Evolutionary conservation across 2,888 invertebrate species (phyloP).

Genomic region (Drosophila limbata): DNA sequence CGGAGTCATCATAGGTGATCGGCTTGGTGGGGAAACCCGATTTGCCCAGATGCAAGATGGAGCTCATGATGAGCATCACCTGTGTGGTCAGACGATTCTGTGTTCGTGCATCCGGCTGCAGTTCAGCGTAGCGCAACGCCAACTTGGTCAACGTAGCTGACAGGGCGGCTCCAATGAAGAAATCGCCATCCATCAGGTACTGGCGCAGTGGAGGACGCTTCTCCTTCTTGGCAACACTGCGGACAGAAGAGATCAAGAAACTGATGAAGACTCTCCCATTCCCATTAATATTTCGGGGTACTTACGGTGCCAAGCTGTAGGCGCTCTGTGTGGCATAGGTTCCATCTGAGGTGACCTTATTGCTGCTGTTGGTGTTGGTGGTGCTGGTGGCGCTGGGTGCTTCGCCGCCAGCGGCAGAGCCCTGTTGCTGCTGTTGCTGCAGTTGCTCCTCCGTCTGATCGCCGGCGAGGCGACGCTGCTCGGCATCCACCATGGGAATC

Average conservation of each 20-base stretch:
- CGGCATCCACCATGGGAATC: slow-evolving; percentile 88
- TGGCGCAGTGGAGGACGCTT: slow-evolving; percentile 92
- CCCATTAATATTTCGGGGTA: slow-evolving; percentile 44
- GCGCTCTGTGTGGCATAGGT: slow-evolving; percentile 99
- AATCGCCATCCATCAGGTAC: slow-evolving; percentile 97
- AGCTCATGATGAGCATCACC: slow-evolving; percentile 94
- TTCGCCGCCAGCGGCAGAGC: slow-evolving; percentile 33
- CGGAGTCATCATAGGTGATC: slow-evolving; percentile 98
- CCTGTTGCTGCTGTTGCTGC: slow-evolving; percentile 50
- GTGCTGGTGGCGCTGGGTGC: slow-evolving; percentile 30
- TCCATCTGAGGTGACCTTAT: slow-evolving; percentile 97
- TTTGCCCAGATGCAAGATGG: slow-evolving; percentile 94
- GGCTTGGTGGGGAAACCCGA: slow-evolving; percentile 90
- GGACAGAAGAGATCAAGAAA: neutral
- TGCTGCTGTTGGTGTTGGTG: slow-evolving; percentile 69
- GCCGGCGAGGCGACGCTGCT: slow-evolving; percentile 90
- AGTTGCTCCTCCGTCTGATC: slow-evolving; percentile 87
- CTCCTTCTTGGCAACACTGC: slow-evolving; percentile 88
- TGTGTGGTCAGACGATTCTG: slow-evolving; percentile 90
- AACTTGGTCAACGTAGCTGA: slow-evolving; percentile 96
- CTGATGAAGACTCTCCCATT: neutral
- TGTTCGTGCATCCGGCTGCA: slow-evolving; percentile 83
- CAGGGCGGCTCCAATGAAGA: slow-evolving; percentile 97
- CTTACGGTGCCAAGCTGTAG: slow-evolving; percentile 93
- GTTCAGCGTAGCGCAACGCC: slow-evolving; percentile 89